Percentiles rank a stretch among this genome's conserved stretches.
Conservation (phyloP, 2,797 vertebrate species). For the Arctocebus calabarensis region DNA sequence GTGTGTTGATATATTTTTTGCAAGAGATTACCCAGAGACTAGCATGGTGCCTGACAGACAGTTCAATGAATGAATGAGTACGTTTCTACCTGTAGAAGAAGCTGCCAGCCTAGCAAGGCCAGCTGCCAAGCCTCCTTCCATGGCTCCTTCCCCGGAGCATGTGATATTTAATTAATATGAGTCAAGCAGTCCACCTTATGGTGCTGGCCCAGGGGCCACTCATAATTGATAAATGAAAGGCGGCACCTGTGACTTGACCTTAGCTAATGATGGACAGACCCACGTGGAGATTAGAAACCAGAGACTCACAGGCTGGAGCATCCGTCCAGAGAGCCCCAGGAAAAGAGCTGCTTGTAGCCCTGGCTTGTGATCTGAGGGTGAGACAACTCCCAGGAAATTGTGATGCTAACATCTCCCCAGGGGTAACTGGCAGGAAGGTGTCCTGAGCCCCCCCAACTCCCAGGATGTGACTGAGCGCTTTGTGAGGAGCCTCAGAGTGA, state of each 20-base stretch:
- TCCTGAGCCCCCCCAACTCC: background rate
- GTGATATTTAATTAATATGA: conserved; percentile 69
- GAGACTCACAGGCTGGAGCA: conserved; percentile 61
- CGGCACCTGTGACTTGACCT: conserved; percentile 79
- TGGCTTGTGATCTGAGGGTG: background rate
- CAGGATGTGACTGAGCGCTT: background rate
- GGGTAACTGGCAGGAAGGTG: background rate
- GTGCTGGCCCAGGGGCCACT: conserved; percentile 29
- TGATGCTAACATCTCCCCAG: background rate
- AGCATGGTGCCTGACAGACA: background rate
- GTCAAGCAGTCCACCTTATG: background rate
- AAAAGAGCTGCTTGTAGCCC: background rate
- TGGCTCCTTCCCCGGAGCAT: conserved; percentile 19
- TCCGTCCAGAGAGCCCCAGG: background rate
- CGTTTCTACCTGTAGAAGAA: conserved; percentile 27
- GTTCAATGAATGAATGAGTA: background rate
- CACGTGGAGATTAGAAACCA: conserved; percentile 32
- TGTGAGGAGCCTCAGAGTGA: background rate
- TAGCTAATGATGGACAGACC: conserved; percentile 80
- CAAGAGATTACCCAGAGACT: background rate
- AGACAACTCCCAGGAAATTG: fast-evolving
- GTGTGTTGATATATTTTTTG: fast-evolving
- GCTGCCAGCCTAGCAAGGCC: background rate
- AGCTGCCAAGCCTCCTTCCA: background rate
- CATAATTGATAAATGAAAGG: conserved; percentile 77